Percentiles rank a stretch among this genome's conserved stretches.
Conservation (phyloP, 2,113 vertebrate genomes). For the Arenaria interpres region DNA sequence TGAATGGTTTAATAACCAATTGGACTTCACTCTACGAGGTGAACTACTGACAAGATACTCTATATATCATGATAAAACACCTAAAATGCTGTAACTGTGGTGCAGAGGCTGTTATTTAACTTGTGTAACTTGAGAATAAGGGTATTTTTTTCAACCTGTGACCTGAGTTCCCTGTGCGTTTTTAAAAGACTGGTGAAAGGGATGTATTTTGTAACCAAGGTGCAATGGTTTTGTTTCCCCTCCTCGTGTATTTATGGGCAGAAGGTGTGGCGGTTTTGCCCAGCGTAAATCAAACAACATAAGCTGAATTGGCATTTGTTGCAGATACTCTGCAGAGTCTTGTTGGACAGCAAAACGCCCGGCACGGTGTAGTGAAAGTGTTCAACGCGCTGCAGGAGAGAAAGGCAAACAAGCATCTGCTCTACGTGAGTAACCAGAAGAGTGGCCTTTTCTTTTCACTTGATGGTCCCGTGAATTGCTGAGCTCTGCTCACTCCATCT, state of each 20-base stretch:
- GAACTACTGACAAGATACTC: neutral
- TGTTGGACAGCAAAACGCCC: constrained; percentile 96
- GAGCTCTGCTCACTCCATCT: neutral
- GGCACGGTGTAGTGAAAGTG: constrained; percentile 95
- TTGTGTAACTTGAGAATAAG: neutral
- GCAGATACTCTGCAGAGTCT: constrained; percentile 93
- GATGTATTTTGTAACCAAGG: neutral
- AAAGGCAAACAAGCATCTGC: constrained; percentile 94
- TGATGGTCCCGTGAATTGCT: neutral
- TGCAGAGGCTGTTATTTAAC: neutral
- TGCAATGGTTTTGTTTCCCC: neutral
- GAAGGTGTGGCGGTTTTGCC: neutral
- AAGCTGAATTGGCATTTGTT: neutral
- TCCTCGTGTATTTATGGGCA: neutral
- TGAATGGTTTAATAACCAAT: neutral
- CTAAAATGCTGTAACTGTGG: neutral
- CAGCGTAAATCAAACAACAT: neutral
- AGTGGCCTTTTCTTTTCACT: neutral
- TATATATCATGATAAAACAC: neutral
- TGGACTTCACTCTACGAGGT: neutral
- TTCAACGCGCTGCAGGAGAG: constrained; percentile 95
- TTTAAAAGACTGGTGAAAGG: neutral
- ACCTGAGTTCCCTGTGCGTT: neutral
- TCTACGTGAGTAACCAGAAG: constrained; percentile 87
- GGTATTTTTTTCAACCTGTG: neutral